These are phyloP conservation scores for Hymenochirus boettgeri DNA, from an alignment of 2,113 vertebrate species.

Conservation along the genomic window DNA sequence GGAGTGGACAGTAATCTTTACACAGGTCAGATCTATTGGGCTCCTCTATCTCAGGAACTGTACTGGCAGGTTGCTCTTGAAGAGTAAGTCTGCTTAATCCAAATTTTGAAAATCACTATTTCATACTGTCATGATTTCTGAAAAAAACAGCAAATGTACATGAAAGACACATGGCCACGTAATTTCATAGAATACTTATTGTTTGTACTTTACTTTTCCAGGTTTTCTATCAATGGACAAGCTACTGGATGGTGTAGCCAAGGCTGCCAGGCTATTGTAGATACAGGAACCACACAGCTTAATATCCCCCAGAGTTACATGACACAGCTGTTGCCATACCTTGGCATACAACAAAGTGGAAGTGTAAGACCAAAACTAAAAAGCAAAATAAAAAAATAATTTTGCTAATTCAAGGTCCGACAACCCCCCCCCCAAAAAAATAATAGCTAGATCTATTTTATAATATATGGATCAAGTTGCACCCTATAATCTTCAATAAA, in stretches of 20 bases:
- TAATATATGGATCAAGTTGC: too few species aligned
- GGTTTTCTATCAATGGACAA: constrained; percentile 52
- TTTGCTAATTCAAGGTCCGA: too few species aligned
- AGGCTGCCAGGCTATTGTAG: constrained; percentile 59
- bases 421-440: too few species aligned
- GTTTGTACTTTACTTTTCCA: constrained; percentile 25
- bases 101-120: too few species aligned
- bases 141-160: too few species aligned
- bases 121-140: too few species aligned
- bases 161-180: too few species aligned
- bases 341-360: constrained; percentile 54
- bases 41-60: constrained; percentile 30
- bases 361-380: constrained; percentile 42
- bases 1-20: constrained; percentile 27
- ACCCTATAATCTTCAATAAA: too few species aligned
- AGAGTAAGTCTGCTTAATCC: constrained; percentile 14
- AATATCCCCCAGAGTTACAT: constrained; percentile 50
- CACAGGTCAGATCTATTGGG: constrained; percentile 39
- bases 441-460: too few species aligned
- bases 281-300: constrained; percentile 60
- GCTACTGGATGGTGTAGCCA: constrained; percentile 51
- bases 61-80: constrained; percentile 39
- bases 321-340: constrained; percentile 47
- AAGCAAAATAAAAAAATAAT: too few species aligned
- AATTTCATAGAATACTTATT: too few species aligned